These are phyloP conservation scores for Sinohyriopsis cumingii DNA, from an alignment of 2,888 invertebrate genomes.

Conservation along the genomic window DNA sequence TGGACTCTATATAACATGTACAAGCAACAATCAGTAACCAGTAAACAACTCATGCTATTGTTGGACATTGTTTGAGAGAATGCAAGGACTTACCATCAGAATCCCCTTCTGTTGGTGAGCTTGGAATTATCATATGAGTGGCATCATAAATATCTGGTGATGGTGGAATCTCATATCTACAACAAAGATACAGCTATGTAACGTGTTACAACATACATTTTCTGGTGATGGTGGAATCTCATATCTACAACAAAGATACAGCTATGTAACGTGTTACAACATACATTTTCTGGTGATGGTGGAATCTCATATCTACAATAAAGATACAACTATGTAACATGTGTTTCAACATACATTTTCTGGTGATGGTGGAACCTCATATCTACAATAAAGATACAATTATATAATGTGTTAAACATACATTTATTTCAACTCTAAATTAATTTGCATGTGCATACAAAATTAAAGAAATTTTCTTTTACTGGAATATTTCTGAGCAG, in stretches of 20 bases:
- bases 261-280: conserved; percentile 6
- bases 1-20: too few species aligned
- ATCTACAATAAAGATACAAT: conserved; percentile 13
- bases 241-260: conserved; percentile 18
- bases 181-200: conserved; percentile 5
- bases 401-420: conserved; percentile 1
- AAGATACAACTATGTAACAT: not conserved
- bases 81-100: too few species aligned
- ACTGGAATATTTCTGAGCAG: too few species aligned
- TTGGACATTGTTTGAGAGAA: too few species aligned
- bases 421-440: conserved; percentile 4
- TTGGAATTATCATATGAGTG: conserved; percentile 54
- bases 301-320: conserved; percentile 38
- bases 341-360: conserved; percentile 17
- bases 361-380: conserved; percentile 50
- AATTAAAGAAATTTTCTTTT: too few species aligned
- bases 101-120: conserved; percentile 48
- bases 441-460: too few species aligned
- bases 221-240: conserved; percentile 43
- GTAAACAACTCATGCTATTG: too few species aligned
- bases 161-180: conserved; percentile 43
- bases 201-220: not conserved
- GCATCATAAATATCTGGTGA: conserved; percentile 49
- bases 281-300: conserved; percentile 44
- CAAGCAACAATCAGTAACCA: too few species aligned